Percentiles rank a stretch among this genome's conserved stretches.
Evolutionary conservation across 2,113 vertebrate genomes (phyloP).

Genomic region (Mellivora capensis): DNA sequence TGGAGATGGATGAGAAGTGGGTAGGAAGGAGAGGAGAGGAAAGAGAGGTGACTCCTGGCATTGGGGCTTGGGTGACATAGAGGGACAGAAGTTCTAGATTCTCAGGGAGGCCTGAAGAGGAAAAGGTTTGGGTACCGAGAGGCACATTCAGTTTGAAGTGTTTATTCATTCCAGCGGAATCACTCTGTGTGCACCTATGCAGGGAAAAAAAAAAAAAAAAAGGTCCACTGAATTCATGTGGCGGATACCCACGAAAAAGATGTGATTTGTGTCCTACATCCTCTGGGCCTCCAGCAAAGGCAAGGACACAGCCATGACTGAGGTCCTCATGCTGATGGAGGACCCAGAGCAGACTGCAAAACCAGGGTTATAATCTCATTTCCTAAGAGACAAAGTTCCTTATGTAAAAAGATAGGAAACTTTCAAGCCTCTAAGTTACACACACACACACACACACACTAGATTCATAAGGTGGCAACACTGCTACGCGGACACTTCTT

Average conservation of each 20-base stretch:
- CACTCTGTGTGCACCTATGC: neutral
- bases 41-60: neutral
- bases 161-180: neutral
- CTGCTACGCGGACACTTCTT: neutral
- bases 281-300: neutral
- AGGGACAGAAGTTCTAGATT: neutral
- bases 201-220: neutral
- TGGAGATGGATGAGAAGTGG: neutral
- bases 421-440: neutral
- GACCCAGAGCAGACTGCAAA: slow-evolving; percentile 40
- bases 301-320: slow-evolving; percentile 21
- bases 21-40: neutral
- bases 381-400: slow-evolving; percentile 21
- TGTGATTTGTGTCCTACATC: neutral
- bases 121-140: neutral
- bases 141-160: neutral
- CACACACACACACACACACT: neutral
- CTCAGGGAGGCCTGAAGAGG: neutral
- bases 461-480: neutral
- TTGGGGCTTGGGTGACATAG: neutral
- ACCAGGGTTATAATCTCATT: neutral
- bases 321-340: neutral
- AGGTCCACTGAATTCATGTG: neutral
- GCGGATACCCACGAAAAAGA: neutral
- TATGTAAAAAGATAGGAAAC: neutral